Base-by-base conservation (phyloP, 2,113 vertebrate genomes). In the Gobio gobio region DNA sequence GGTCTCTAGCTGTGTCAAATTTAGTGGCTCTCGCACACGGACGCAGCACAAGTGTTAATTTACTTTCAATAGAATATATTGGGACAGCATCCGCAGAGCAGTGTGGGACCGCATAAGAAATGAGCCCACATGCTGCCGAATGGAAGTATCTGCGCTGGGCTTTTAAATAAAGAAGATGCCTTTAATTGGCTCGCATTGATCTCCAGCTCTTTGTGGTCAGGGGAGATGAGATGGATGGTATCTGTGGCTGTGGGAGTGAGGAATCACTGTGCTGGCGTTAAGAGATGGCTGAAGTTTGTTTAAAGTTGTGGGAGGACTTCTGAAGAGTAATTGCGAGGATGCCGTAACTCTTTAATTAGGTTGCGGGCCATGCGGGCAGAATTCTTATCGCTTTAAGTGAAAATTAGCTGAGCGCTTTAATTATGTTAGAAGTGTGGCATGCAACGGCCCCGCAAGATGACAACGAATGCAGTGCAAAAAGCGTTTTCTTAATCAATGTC, bases 131-230 rank as follows among this genome's bases (percentile, higher is more conserved):
- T 22, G 59, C 78, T 12, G 12, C 36, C 40, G 22, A 61, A 24
- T 40, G 56, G 5, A 12, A 63, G 49, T 18, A 33, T 77, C 49
- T 58, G 36, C 10, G 22, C 76, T 14, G 76, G 76, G 61, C 79
- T 68, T 81, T 81, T 81, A 81, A 81, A 81, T 80, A 64, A 82
- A 75, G 74, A 81, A 33, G 59, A 68, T 26, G 24, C 61, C 79
- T 68, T 81, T 81, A 81, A 81, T 81, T 81, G 79, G 24, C 79
- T 81, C 16, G 9, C 61, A 81, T 81, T 81, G 79, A 81, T 81
- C 79, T 47, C 1, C 16, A 81, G 61, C 79, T 81, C 79, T 81
- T 68, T 81, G 61, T 68, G 79, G 79, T 81, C 61, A 49, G 24
- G 45, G 26, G 14, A 68, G 79, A 81, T 81, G 79, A 81, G 79